These are phyloP conservation scores for Mastomys coucha DNA, from an alignment of 2,113 vertebrate genomes.

Conservation along the genomic window DNA sequence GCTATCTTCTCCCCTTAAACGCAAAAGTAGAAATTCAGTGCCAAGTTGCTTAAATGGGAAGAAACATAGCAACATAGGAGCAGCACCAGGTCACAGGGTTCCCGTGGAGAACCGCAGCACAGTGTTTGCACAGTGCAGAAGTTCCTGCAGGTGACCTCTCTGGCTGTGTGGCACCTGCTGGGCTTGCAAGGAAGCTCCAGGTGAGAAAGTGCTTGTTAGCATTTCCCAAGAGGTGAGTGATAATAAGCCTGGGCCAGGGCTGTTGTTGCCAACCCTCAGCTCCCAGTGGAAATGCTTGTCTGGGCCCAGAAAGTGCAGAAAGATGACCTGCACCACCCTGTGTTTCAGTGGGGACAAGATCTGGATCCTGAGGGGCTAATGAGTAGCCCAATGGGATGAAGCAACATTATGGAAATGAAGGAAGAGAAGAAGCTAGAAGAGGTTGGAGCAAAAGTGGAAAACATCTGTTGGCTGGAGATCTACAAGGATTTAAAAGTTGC, in stretches of 20 bases:
- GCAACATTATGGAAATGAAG: neutral
- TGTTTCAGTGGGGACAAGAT: constrained; percentile 56
- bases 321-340: constrained; percentile 60
- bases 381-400: constrained; percentile 47
- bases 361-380: constrained; percentile 68
- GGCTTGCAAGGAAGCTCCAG: neutral
- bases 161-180: neutral
- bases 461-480: neutral
- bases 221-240: neutral
- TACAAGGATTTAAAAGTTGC: neutral
- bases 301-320: neutral
- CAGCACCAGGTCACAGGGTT: neutral
- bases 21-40: constrained; percentile 35
- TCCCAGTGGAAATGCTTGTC: constrained; percentile 49
- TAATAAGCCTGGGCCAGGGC: neutral
- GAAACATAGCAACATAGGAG: neutral
- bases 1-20: neutral
- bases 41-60: neutral
- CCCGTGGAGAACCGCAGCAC: neutral
- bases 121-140: neutral
- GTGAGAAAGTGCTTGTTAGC: constrained; percentile 19
- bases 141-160: neutral
- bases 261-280: constrained; percentile 21
- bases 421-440: neutral
- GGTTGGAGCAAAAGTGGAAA: neutral